Evolutionary conservation across 2,797 vertebrate genomes (phyloP), one percentile per base, ranked within the genome.

Genomic region (Coilia nasus): DNA sequence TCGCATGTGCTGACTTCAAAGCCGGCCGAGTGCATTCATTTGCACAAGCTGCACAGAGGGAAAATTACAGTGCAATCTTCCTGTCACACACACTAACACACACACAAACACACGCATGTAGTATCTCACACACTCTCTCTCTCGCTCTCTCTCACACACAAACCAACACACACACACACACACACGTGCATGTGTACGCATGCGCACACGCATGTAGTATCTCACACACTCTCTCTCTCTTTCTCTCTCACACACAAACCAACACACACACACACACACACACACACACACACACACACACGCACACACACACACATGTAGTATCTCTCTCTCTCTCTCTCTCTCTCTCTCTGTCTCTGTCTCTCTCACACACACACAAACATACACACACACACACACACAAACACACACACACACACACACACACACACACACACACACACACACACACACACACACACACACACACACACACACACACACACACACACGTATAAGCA

Each of bases 141-240:
- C 57, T 57, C 31, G 67, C 23, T 12, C 19, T 28, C 50, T 21
- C 15, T 71, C 83, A 60, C 57, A 67, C 46, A 59, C 10, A 31
- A 50, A 87, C 84, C 64, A 67, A 86, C 83, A 71, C 57, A 46
- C 83, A 71, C 71, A 50, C 31, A 60, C 83, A 25, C 81, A 57
- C 56, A 57, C 56, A 57, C 56, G 14, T 12, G 14, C 56, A 3
- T 12, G 14, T 12, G 14, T 12, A 3, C 28, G 14, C 14, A 14
- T 25, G 28, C 64, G 15, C 64, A 31, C 64, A 71, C 28, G 28
- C 64, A 31, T 23, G 25, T 23, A 25, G n/a, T 6, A 21, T 6
- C n/a, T 1, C 59, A 23, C 59, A 23, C 21, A 23, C 59, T 23
- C 19, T n/a, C 57, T 59, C 19, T 59, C 19, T 21, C 57, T 21